Evolutionary conservation across 1,140 invertebrate species (phyloP).

Genomic region (Apis cerana): DNA sequence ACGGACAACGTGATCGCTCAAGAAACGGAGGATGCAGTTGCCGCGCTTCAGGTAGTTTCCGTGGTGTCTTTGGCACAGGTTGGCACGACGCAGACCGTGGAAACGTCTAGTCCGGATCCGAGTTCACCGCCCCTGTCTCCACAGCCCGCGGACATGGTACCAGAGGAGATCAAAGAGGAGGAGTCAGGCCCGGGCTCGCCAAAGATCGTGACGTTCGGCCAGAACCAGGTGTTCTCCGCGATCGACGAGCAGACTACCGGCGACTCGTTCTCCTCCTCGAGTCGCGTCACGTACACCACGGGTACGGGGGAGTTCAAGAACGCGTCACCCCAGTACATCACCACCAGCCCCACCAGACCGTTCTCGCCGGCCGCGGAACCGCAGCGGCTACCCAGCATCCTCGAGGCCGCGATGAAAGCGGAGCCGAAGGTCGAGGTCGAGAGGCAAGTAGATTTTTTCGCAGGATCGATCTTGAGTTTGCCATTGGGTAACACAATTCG

Average conservation of each 20-base stretch:
- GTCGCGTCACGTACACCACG: slow-evolving; percentile 67
- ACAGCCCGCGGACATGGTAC: slow-evolving; percentile 68
- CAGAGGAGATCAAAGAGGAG: slow-evolving; percentile 73
- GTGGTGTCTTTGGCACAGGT: slow-evolving; percentile 82
- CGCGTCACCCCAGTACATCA: slow-evolving; percentile 69
- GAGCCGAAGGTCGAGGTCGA: slow-evolving; percentile 93
- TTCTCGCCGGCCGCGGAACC: slow-evolving; percentile 72
- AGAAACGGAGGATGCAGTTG: slow-evolving; percentile 82
- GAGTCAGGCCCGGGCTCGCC: slow-evolving; percentile 71
- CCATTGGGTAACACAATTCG: no score
- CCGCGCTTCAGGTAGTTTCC: slow-evolving; percentile 81
- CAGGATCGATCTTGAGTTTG: no score
- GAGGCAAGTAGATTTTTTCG: slow-evolving; percentile 73
- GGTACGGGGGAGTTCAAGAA: slow-evolving; percentile 64
- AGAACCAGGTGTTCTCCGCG: slow-evolving; percentile 67
- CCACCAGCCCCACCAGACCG: slow-evolving; percentile 72
- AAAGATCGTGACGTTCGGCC: slow-evolving; percentile 72
- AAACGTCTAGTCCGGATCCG: slow-evolving; percentile 81
- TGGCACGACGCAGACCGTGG: slow-evolving; percentile 83
- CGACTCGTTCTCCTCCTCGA: slow-evolving; percentile 62
- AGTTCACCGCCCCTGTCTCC: slow-evolving; percentile 80
- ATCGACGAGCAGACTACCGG: slow-evolving; percentile 68
- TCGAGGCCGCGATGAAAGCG: slow-evolving; percentile 93
- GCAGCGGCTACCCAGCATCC: slow-evolving; percentile 84
- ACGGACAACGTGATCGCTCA: slow-evolving; percentile 81